Conservation (phyloP, 2,113 vertebrate species). For the Stigmatopora nigra region DNA sequence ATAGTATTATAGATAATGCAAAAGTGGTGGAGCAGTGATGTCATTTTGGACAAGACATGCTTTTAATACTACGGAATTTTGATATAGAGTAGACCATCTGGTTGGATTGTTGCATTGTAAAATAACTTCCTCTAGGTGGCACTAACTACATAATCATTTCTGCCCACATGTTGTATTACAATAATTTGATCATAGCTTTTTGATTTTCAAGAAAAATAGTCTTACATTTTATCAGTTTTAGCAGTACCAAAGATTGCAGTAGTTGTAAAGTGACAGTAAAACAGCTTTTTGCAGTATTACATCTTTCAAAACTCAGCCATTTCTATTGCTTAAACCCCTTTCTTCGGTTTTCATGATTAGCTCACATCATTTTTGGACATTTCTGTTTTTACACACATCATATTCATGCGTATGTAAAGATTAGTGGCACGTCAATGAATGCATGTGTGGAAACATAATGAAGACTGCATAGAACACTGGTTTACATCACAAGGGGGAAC, state of each 20-base stretch:
- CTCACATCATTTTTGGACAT: neutral
- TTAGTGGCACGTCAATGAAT: neutral
- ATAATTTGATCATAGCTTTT: neutral
- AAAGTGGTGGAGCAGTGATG: no score
- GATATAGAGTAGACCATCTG: neutral
- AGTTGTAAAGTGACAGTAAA: neutral
- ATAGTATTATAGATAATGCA: neutral
- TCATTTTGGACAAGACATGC: neutral
- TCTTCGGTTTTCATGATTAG: neutral
- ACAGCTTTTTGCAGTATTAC: neutral
- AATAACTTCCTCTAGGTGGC: conserved; percentile 48
- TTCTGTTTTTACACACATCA: neutral
- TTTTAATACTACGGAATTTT: neutral
- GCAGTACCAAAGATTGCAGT: neutral
- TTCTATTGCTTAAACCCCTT: neutral
- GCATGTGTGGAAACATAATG: neutral
- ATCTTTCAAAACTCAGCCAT: neutral
- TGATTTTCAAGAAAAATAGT: neutral
- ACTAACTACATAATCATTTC: conserved; percentile 10
- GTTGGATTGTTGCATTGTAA: conserved; percentile 25
- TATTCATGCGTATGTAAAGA: neutral
- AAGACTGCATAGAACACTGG: conserved; percentile 12
- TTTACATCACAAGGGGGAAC: conserved; percentile 6
- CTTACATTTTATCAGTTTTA: neutral
- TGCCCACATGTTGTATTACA: neutral